These are phyloP conservation scores for Gorilla gorilla DNA, from an alignment of 2,113 vertebrate genomes.

Conservation along the genomic window DNA sequence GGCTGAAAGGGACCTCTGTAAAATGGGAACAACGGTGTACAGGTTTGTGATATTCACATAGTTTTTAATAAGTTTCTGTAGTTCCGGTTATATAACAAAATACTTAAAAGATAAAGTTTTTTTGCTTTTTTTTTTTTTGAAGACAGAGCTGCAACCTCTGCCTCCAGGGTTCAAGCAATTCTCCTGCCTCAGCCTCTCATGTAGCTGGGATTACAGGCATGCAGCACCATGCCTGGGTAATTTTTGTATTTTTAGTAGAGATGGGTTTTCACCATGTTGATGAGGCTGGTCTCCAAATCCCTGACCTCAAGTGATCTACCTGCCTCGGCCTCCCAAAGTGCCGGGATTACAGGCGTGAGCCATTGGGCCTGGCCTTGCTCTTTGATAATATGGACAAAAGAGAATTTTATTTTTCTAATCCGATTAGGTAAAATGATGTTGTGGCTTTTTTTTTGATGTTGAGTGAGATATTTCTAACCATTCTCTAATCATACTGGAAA, in stretches of 20 bases:
- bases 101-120: neutral
- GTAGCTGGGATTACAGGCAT: too few relatives aligned
- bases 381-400: neutral
- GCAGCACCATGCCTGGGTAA: too few relatives aligned
- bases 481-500: neutral
- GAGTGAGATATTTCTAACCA: neutral
- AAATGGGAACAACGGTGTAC: neutral
- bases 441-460: neutral
- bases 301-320: too few relatives aligned
- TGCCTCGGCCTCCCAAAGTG: too few relatives aligned
- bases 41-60: neutral
- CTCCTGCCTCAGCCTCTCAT: too few relatives aligned
- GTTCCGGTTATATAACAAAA: neutral
- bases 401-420: neutral
- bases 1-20: neutral
- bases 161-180: too few relatives aligned
- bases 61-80: conserved; percentile 20
- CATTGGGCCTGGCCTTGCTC: neutral
- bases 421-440: neutral
- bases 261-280: too few relatives aligned
- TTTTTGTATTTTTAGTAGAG: too few relatives aligned
- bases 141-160: too few relatives aligned
- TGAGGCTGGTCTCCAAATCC: too few relatives aligned
- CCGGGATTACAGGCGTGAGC: too few relatives aligned
- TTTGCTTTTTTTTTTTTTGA: neutral